Evolutionary conservation across 2,888 invertebrate genomes (phyloP).

Genomic region (Acholoe squamosa): DNA sequence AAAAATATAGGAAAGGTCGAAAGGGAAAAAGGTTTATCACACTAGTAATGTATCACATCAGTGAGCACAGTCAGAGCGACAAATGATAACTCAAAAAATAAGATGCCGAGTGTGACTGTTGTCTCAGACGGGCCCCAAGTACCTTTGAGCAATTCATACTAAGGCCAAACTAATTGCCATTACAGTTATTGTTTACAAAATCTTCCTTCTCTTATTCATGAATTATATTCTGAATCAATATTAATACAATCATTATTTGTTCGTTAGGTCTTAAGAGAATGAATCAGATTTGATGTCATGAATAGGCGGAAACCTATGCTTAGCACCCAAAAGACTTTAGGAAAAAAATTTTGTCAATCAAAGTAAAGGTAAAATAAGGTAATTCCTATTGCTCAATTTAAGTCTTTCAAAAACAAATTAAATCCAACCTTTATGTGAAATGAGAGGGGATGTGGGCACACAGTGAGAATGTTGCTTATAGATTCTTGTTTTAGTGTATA

Average conservation of each 20-base stretch:
- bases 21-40: constrained; percentile 23
- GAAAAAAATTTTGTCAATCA: too few species aligned
- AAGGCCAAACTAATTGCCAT: neutral
- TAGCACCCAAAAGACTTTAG: too few species aligned
- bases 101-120: neutral
- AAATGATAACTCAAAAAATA: neutral
- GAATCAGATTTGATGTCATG: too few species aligned
- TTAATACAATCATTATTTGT: too few species aligned
- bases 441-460: too few species aligned
- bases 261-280: too few species aligned
- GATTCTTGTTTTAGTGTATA: neutral
- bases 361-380: too few species aligned
- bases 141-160: constrained; percentile 44
- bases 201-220: neutral
- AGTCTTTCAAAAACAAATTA: too few species aligned
- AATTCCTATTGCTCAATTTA: too few species aligned
- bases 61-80: constrained; percentile 37
- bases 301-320: too few species aligned
- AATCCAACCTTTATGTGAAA: too few species aligned
- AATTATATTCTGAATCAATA: too few species aligned
- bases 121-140: neutral
- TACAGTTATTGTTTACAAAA: neutral
- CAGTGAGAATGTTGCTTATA: neutral
- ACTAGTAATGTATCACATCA: constrained; percentile 38
- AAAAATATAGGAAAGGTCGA: neutral